A percentile compares a stretch with the other conserved stretches of the same genome.
Conservation (phyloP, 2,888 invertebrate genomes). For the Hydrotaea diabolus region DNA sequence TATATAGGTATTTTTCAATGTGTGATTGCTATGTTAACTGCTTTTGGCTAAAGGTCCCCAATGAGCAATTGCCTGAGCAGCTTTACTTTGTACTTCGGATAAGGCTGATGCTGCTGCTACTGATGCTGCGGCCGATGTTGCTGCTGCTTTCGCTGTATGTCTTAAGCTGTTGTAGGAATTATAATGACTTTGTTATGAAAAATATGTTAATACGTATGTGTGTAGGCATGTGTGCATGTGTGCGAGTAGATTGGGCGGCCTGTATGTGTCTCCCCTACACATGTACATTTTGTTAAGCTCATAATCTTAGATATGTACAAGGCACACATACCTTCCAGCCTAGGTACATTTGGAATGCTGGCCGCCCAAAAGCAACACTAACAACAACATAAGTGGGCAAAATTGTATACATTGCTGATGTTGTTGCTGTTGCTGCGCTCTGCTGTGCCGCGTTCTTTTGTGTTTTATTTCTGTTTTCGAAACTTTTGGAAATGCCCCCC, state of each 20-base stretch:
- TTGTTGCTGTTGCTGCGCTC: not conserved
- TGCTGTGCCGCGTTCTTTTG: not conserved
- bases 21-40: conserved; percentile 56
- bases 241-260: not conserved
- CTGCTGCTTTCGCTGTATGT: conserved; percentile 7
- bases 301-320: not conserved
- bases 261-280: conserved; percentile 6
- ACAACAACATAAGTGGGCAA: not conserved
- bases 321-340: not conserved
- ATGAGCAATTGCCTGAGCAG: conserved; percentile 48
- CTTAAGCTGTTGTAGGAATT: conserved; percentile 46
- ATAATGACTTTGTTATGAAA: conserved; percentile 51
- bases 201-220: conserved; percentile 27
- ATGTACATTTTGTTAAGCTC: conserved; percentile 16
- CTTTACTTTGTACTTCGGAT: not conserved
- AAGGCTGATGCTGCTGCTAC: not conserved
- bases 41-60: conserved; percentile 48
- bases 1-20: conserved; percentile 24
- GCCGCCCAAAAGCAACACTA: not conserved
- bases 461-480: conserved; percentile 23
- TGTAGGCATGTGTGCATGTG: not conserved
- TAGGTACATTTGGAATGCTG: not conserved
- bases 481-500: conserved; percentile 28
- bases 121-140: not conserved
- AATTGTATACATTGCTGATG: conserved; percentile 5